Evolutionary conservation across 2,113 vertebrate species (phyloP).

Genomic region (Calypte anna): DNA sequence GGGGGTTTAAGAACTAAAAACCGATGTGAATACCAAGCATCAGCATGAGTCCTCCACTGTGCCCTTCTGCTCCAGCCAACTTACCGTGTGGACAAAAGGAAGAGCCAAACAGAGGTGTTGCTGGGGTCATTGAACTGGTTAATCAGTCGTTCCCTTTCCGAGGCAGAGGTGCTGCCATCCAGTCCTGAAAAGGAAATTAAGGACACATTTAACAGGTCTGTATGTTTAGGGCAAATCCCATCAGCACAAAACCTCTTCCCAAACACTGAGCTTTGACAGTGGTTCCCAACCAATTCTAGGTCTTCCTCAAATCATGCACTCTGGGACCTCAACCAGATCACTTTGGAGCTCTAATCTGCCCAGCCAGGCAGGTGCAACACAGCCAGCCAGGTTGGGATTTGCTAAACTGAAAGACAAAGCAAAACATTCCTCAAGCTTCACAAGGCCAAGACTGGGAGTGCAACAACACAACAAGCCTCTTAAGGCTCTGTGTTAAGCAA

Average conservation of each 20-base stretch:
- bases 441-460: not conserved
- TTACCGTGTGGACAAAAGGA: constrained; percentile 94
- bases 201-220: not conserved
- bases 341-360: not conserved
- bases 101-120: constrained; percentile 89
- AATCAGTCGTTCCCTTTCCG: constrained; percentile 94
- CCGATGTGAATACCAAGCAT: not conserved
- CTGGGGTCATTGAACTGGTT: constrained; percentile 97
- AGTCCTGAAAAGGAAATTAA: constrained; percentile 79
- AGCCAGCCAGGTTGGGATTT: not conserved
- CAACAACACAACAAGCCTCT: not conserved
- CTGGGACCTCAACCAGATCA: not conserved
- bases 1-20: not conserved
- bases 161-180: constrained; percentile 95
- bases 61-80: constrained; percentile 34
- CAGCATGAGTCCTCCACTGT: not conserved
- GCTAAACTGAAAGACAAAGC: not conserved
- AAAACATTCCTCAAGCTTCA: not conserved
- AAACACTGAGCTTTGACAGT: not conserved
- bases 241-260: not conserved
- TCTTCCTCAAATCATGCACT: not conserved
- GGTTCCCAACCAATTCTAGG: not conserved
- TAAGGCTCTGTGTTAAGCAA: not conserved
- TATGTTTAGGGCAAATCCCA: not conserved
- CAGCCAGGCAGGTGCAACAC: not conserved